Evolutionary conservation across 1,140 invertebrate genomes (phyloP), one percentile per base, ranked within the genome.

Genomic region (Zaprionus lachaisei): DNA sequence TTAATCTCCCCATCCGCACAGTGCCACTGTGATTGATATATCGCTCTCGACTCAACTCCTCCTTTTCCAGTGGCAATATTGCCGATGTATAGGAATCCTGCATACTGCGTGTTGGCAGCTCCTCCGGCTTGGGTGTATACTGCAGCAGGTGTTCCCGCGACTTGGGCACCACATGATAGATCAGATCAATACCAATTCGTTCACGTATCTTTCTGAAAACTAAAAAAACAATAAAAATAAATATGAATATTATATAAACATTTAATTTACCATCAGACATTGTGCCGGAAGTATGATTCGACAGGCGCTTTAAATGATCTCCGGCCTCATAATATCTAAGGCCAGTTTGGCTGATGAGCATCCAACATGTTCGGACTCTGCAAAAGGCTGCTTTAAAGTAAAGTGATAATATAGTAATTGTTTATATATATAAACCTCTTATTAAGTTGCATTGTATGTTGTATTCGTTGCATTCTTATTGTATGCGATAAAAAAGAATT

Each of bases 1-100:
- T 92, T 6, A 97, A 93, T 47, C 96, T 93, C 7, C 96, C 96
- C 79, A 96, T 92, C 54, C 97, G 93, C 6, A 97, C 94, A 63
- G 93, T 1, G 95, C 95, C 65, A 94, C 90, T 78, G n/a, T 95
- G 94, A 24, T 95, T 95, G 2, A 95, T 93, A 86, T 97, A 97
- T 70, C 95, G 94, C 68, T 97, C 95, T 51, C 96, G 94, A 1
- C 96, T 91, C 2, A 81, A 64, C 5, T 93, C 76, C 87, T 96
- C 94, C 2, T 92, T 92, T 6, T 94, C 94, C 2, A 97, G 85
- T 0, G 96, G 96, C 69, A 97, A 95, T n/a, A 95, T 87, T 2
- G 94, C 95, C 38, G 94, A 93, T 20, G 94, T 93, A 84, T 95
- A 96, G 77, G 96, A 96, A 77, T 97, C 96, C 90, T 94, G 73